phyloP scores from a whole-genome alignment of 2,797 vertebrate species.

The Platalea minor region DNA sequence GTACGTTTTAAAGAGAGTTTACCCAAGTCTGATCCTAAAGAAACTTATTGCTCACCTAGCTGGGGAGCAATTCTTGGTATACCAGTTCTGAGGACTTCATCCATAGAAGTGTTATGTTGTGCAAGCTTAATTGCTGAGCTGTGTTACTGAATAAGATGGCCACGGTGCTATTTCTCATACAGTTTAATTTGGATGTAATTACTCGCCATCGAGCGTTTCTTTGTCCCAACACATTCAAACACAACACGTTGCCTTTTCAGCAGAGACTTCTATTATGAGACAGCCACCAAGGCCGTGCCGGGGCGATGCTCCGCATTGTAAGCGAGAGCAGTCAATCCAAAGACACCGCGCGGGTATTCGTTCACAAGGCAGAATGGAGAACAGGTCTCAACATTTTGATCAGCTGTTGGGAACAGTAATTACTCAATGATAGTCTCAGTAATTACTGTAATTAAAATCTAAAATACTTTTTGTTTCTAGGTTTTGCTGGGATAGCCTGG shows the following conservation, averaged over 20 bases:
- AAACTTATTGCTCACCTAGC: background rate
- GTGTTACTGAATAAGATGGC: background rate
- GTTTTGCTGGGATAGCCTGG: background rate
- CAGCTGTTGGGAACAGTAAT: background rate
- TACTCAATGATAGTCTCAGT: background rate
- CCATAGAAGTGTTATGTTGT: background rate
- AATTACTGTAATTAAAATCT: background rate
- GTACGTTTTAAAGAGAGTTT: background rate
- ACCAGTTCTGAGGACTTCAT: background rate
- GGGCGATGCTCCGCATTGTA: background rate
- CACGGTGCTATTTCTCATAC: background rate
- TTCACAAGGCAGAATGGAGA: background rate
- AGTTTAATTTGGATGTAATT: background rate
- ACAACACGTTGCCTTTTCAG: background rate
- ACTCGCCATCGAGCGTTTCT: background rate
- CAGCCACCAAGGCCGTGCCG: background rate
- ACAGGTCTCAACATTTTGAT: background rate
- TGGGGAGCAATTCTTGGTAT: background rate
- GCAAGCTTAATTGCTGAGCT: background rate
- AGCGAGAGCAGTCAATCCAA: background rate
- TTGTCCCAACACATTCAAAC: background rate
- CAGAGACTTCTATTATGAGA: background rate
- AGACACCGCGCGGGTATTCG: background rate
- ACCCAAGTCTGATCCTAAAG: background rate
- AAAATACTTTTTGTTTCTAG: background rate